Evolutionary conservation across 1,140 invertebrate genomes (phyloP).

Genomic region (Neomicropteryx cornuta): DNA sequence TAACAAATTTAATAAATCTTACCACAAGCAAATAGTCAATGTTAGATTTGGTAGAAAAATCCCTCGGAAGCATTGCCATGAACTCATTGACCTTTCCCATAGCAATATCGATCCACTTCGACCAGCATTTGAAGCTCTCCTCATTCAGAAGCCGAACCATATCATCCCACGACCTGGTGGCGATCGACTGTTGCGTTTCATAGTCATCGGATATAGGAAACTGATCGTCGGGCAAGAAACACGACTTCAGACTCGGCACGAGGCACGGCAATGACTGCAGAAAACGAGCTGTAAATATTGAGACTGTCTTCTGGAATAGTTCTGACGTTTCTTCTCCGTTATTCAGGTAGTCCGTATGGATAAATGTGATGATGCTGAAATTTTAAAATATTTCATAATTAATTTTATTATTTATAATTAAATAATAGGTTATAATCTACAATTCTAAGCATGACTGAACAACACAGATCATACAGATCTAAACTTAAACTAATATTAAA

Average conservation of each 20-base stretch:
- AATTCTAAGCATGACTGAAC: too few relatives aligned
- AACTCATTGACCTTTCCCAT: constrained; percentile 26
- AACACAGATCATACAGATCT: too few relatives aligned
- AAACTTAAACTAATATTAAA: too few relatives aligned
- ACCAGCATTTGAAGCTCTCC: constrained; percentile 49
- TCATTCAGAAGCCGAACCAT: constrained; percentile 47
- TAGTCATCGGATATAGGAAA: constrained; percentile 13
- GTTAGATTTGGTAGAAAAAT: constrained; percentile 34
- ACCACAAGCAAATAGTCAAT: constrained; percentile 40
- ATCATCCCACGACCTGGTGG: constrained; percentile 46
- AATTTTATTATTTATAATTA: too few relatives aligned
- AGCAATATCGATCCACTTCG: constrained; percentile 44
- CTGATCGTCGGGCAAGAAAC: constrained; percentile 43
- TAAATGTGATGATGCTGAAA: constrained; percentile 37
- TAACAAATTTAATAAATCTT: constrained; percentile 19
- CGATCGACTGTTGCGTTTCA: constrained; percentile 18
- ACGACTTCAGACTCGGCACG: constrained; percentile 53
- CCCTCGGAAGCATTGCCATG: constrained; percentile 25
- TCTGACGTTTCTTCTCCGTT: constrained; percentile 28
- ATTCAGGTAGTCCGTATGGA: constrained; percentile 41
- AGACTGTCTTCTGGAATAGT: constrained; percentile 27
- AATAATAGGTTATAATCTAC: too few relatives aligned
- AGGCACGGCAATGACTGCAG: constrained; percentile 47
- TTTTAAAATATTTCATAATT: too few relatives aligned
- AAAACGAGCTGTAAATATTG: constrained; percentile 43